A percentile compares a stretch with the other conserved stretches of the same genome.
Evolutionary conservation across 2,888 invertebrate species (phyloP).

Genomic region (Rosalia funebris): DNA sequence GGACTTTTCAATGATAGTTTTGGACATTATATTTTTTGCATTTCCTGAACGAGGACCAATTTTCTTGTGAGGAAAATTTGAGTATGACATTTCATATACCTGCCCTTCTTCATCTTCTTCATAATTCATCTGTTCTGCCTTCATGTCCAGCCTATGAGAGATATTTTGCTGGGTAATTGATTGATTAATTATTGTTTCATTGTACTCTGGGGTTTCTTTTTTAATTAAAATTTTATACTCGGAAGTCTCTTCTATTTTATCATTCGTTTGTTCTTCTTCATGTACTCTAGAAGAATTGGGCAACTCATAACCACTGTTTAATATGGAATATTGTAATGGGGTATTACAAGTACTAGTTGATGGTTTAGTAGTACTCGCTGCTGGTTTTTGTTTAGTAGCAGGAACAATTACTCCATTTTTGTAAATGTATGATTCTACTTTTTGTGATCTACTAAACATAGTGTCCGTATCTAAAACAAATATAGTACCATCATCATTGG

Average conservation of each 20-base stretch:
- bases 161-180: neutral
- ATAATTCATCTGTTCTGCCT: conserved; percentile 6
- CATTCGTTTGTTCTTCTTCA: conserved; percentile 13
- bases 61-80: conserved; percentile 9
- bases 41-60: conserved; percentile 6
- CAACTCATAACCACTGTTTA: conserved; percentile 7
- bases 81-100: conserved; percentile 13
- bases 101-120: conserved; percentile 17
- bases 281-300: conserved; percentile 3
- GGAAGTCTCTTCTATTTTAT: neutral
- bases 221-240: conserved; percentile 20
- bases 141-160: neutral
- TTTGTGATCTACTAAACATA: conserved; percentile 49
- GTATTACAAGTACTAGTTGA: conserved; percentile 33
- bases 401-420: conserved; percentile 57
- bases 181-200: conserved; percentile 8
- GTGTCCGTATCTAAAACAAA: conserved; percentile 58
- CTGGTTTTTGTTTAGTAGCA: conserved; percentile 34
- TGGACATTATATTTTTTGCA: conserved; percentile 18
- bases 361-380: conserved; percentile 24
- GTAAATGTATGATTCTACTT: conserved; percentile 56
- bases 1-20: conserved; percentile 27
- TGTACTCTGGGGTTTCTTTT: conserved; percentile 21
- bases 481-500: conserved; percentile 57
- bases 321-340: too few species aligned